Evolutionary conservation across 2,113 vertebrate species (phyloP).

Genomic region (human (Homo sapiens)): GRCh38 chr9:37405001-37405500

Average conservation of each 20-base stretch:
- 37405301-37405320: not conserved
- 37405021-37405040: accelerated
- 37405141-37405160: not conserved
- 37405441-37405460: not conserved
- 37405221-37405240: not conserved
- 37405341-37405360: not conserved
- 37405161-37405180: not conserved
- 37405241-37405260: not conserved
- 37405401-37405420: not conserved
- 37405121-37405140: not conserved
- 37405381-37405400: not conserved
- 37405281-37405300: not conserved
- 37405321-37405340: not conserved
- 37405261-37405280: not conserved
- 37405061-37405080: not conserved
- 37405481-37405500: not conserved
- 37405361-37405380: not conserved
- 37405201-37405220: not conserved
- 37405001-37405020: not conserved
- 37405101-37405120: not conserved
- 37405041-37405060: not conserved
- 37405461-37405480: not conserved
- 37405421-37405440: not conserved
- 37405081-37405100: not conserved
- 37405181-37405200: not conserved